Conservation (phyloP, 2,113 vertebrate species). For the Hemibagrus wyckioides region DNA sequence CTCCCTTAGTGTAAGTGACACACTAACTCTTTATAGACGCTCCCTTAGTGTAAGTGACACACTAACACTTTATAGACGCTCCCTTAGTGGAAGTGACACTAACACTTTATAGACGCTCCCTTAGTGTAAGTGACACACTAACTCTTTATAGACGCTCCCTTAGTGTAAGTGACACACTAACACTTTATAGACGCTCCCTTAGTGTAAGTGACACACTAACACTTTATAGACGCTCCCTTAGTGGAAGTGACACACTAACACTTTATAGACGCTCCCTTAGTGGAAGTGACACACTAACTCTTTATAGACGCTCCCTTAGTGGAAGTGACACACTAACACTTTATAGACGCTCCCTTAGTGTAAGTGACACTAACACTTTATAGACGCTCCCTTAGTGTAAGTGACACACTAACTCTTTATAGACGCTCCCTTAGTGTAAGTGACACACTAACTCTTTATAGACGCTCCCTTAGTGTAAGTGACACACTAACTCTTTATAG, state of each 20-base stretch:
- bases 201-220: not conserved
- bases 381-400: not conserved
- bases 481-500: not conserved
- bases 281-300: not conserved
- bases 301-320: constrained; percentile 25
- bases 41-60: not conserved
- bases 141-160: constrained; percentile 32
- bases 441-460: not conserved
- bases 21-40: constrained; percentile 10
- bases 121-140: not conserved
- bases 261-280: constrained; percentile 28
- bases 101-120: constrained; percentile 29
- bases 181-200: constrained; percentile 31
- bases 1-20: not conserved
- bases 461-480: not conserved
- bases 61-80: constrained; percentile 16
- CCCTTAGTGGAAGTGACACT: not conserved
- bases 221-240: constrained; percentile 30
- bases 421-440: not conserved
- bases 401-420: not conserved
- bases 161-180: not conserved
- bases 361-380: not conserved
- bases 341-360: constrained; percentile 17
- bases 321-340: not conserved
- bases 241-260: not conserved